A percentile compares a stretch with the other conserved stretches of the same genome.
These are phyloP conservation scores for Spodoptera frugiperda DNA, from an alignment of 1,140 invertebrate species.

Conservation along the genomic window DNA sequence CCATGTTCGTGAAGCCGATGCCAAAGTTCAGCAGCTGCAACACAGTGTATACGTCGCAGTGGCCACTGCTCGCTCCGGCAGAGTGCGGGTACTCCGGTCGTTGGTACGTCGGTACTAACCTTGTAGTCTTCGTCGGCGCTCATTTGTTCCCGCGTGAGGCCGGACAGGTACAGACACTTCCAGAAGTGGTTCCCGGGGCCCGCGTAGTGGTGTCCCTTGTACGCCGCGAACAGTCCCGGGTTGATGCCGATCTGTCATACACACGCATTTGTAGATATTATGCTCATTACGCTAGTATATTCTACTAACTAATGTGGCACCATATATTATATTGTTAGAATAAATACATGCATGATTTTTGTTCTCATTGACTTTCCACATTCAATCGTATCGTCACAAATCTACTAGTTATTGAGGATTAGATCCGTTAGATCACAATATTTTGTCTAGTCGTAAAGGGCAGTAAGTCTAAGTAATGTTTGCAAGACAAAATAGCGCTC, in stretches of 20 bases:
- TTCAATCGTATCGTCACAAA: no score
- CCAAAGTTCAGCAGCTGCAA: constrained; percentile 93
- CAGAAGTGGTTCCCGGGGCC: constrained; percentile 99
- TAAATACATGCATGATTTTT: no score
- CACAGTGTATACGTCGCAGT: no score
- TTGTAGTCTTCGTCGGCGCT: constrained; percentile 98
- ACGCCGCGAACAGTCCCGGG: constrained; percentile 98
- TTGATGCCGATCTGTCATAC: constrained; percentile 97
- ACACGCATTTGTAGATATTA: constrained; percentile 28
- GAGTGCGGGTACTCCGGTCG: background rate
- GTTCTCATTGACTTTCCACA: no score
- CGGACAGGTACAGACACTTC: constrained; percentile 98
- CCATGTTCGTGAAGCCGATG: constrained; percentile 99
- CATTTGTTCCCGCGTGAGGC: constrained; percentile 97
- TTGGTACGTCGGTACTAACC: constrained; percentile 56
- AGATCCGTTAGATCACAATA: no score
- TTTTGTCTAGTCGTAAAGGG: no score
- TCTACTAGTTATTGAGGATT: no score
- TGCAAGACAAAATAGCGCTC: background rate
- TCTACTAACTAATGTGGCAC: background rate
- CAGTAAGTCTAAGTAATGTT: no score
- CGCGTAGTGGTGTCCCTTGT: constrained; percentile 99
- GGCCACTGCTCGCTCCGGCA: background rate
- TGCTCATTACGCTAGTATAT: constrained; percentile 1
- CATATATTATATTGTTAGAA: background rate